A percentile compares a stretch with the other conserved stretches of the same genome.
Conservation (phyloP, 1,140 invertebrate genomes). For the Pseudomyrmex gracilis region DNA sequence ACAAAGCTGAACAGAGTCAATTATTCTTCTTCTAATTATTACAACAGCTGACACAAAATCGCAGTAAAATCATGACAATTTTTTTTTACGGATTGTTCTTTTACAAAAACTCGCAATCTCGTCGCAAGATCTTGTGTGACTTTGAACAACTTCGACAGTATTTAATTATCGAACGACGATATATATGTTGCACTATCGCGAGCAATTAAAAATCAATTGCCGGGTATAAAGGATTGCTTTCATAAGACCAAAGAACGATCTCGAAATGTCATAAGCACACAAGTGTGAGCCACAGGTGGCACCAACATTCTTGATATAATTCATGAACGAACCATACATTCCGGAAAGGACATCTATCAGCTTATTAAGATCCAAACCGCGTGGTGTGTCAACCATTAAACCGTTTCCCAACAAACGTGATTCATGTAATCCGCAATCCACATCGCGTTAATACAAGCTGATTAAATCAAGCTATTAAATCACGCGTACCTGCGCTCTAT, state of each 20-base stretch:
- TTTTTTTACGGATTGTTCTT: too few relatives aligned
- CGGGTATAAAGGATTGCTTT: neutral
- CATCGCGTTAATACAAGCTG: neutral
- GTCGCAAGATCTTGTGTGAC: too few relatives aligned
- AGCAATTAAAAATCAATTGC: neutral
- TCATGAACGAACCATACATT: constrained; percentile 47
- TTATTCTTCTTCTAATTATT: neutral
- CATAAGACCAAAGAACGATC: neutral
- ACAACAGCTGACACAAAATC: too few relatives aligned
- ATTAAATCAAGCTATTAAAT: neutral
- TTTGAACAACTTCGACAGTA: too few relatives aligned
- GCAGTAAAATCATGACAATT: too few relatives aligned
- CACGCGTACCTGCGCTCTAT: neutral
- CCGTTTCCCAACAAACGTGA: constrained; percentile 43
- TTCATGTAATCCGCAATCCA: constrained; percentile 27
- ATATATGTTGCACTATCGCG: neutral
- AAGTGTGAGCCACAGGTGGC: constrained; percentile 46
- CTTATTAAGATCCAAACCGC: constrained; percentile 49
- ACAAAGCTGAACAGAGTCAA: neutral
- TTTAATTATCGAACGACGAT: neutral
- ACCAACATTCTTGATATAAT: constrained; percentile 49
- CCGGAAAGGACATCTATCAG: constrained; percentile 57
- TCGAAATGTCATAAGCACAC: constrained; percentile 5
- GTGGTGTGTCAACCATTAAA: constrained; percentile 11
- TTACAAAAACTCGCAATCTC: too few relatives aligned